These are phyloP conservation scores for Leptonema lineaticorne DNA, from an alignment of 1,140 invertebrate species.

Conservation along the genomic window DNA sequence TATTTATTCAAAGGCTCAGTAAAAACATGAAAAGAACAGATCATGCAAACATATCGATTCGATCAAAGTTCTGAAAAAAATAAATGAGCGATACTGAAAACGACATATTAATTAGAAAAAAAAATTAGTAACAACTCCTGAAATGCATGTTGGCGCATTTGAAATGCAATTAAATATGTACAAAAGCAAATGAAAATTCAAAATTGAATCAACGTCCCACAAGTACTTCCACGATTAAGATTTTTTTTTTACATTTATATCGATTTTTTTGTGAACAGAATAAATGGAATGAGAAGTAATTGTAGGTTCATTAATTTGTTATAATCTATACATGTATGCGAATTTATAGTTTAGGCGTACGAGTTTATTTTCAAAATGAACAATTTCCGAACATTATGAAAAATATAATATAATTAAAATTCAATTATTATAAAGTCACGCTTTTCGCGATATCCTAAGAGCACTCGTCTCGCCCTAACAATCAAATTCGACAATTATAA, in stretches of 20 bases:
- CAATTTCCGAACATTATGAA: background rate
- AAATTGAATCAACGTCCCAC: background rate
- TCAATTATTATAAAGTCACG: background rate
- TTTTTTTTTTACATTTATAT: background rate
- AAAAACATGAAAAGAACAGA: background rate
- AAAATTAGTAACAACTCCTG: background rate
- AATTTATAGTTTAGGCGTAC: background rate
- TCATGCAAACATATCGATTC: background rate
- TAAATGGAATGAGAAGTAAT: too few relatives aligned
- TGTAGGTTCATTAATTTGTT: too few relatives aligned
- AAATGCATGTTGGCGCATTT: background rate
- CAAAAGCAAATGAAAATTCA: background rate
- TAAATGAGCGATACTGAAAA: background rate
- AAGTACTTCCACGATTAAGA: background rate
- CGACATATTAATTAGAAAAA: background rate
- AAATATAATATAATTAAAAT: slow-evolving; percentile 13
- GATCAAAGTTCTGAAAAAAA: background rate
- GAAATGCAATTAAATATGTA: slow-evolving; percentile 7
- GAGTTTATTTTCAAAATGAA: background rate
- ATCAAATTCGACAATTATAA: background rate
- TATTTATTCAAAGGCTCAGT: too few relatives aligned
- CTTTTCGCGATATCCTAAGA: background rate
- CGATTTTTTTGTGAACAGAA: background rate
- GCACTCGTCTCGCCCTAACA: background rate
- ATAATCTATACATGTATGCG: background rate